Evolutionary conservation across 2,888 invertebrate genomes (phyloP), one percentile per base, ranked within the genome.

Genomic region (Nomada fabriciana): DNA sequence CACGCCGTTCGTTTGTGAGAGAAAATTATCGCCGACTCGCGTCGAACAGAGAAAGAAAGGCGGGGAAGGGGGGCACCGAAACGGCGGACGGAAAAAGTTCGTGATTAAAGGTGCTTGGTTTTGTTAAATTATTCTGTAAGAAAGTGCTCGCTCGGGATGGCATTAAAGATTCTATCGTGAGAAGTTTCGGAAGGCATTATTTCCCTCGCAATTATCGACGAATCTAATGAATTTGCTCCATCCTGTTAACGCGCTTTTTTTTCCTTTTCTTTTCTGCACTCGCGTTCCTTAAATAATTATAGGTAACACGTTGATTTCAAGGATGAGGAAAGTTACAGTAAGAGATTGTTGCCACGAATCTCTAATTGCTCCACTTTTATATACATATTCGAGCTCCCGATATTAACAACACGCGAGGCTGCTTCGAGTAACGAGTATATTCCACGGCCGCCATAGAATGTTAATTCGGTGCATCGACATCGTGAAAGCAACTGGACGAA

Each of bases 71-170:
- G 36, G 63, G 71, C 69, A 63, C 73, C 57, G 78, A 76, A 23
- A 70, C 47, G 75, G 47, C 53, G 79, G 29, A 70, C 53, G 71
- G 71, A 75, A 83, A 89, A 89, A 87, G 79, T 89, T 90, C 50
- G 86, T 86, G 90, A 90, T 90, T 90, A 89, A 88, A 89, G 87
- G 86, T 89, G 84, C 82, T 87, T 86, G 85, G 83, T 80, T 80
- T 88, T 87, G 89, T 88, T 89, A 86, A 89, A 89, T 87, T 90
- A 87, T 86, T 87, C 84, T 67, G 67, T 68, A 70, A 72, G 80
- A 63, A 82, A 78, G 71, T 75, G 80, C 77, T 77, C 75, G 82
- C 71, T 76, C 76, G 77, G 76, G 80, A 63, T 59, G 74, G 42
- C 76, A 75, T 83, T 83, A 60, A 67, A 76, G 76, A 76, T 85